Percentiles rank a stretch among this genome's conserved stretches.
Conservation (phyloP, 1,140 invertebrate genomes). For the Panonychus citri region DNA sequence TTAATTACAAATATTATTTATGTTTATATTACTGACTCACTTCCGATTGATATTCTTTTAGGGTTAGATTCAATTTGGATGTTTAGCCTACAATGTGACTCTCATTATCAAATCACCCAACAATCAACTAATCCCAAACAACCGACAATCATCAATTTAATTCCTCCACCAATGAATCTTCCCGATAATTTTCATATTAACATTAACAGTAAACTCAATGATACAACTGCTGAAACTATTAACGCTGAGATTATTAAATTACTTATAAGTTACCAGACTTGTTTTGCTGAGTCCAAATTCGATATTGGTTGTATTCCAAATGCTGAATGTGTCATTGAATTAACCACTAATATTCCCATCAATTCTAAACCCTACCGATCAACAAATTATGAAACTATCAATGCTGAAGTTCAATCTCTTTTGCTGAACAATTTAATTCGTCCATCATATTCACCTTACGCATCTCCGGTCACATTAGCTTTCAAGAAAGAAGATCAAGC, state of each 20-base stretch:
- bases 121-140: no score
- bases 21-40: no score
- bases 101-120: no score
- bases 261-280: background rate
- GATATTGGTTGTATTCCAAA: background rate
- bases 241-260: background rate
- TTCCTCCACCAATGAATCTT: no score
- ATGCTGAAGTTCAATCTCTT: background rate
- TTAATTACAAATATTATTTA: no score
- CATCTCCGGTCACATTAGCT: background rate
- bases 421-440: background rate
- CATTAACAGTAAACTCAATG: no score
- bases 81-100: no score
- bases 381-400: background rate
- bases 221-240: background rate
- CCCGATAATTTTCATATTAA: no score
- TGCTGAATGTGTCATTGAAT: background rate
- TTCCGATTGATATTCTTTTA: no score
- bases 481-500: background rate
- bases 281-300: background rate
- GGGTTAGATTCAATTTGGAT: no score
- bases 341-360: background rate
- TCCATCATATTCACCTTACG: background rate
- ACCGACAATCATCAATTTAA: no score
- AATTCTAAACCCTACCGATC: background rate